Evolutionary conservation across 30 jellyfish, hydroid and myxozoan species (phyloP).

Genomic region (Mastigias papua): DNA sequence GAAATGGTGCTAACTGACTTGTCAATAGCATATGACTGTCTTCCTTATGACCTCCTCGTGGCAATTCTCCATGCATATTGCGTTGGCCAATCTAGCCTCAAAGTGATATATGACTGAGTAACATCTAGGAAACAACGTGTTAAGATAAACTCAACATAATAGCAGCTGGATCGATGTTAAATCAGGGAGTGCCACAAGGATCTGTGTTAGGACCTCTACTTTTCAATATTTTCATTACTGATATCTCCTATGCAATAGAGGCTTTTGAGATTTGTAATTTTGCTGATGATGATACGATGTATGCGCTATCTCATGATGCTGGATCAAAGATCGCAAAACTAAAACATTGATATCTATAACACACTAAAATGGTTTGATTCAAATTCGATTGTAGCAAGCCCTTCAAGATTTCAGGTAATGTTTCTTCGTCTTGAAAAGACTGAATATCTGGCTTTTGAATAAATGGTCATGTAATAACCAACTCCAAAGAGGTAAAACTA

Average conservation of each 20-base stretch:
- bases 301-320: background rate
- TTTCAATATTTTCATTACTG: background rate
- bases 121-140: background rate
- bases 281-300: background rate
- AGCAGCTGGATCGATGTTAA: background rate
- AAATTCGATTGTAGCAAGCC: slow-evolving; percentile 9
- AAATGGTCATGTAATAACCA: slow-evolving; percentile 18
- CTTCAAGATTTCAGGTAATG: slow-evolving; percentile 32
- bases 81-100: background rate
- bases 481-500: slow-evolving; percentile 42
- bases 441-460: slow-evolving; percentile 10
- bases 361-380: slow-evolving; percentile 22
- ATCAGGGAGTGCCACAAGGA: background rate
- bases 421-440: slow-evolving; percentile 13
- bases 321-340: background rate
- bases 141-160: background rate
- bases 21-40: background rate
- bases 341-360: slow-evolving; percentile 1
- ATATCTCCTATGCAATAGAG: background rate
- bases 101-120: background rate
- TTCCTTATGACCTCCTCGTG: background rate
- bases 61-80: background rate
- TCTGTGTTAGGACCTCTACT: background rate
- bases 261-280: background rate
- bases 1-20: background rate